Conservation (phyloP, 2,113 vertebrate genomes). For the Microtus richardsoni region DNA sequence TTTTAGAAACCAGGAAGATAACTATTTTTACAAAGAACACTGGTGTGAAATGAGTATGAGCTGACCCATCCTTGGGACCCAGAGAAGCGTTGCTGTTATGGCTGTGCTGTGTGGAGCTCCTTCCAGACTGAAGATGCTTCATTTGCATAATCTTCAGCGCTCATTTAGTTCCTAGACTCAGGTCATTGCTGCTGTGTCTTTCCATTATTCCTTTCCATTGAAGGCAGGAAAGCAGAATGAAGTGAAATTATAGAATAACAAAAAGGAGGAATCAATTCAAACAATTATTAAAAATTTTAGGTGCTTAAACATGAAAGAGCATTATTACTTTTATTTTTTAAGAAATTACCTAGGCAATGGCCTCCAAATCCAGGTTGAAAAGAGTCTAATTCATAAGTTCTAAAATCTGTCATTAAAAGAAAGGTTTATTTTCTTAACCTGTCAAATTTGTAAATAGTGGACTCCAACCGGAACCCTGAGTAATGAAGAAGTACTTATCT, state of each 20-base stretch:
- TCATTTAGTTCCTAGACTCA: constrained; percentile 58
- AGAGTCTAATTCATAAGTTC: constrained; percentile 41
- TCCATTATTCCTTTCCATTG: constrained; percentile 10
- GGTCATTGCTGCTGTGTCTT: neutral
- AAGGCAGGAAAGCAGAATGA: constrained; percentile 41
- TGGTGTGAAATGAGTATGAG: constrained; percentile 63
- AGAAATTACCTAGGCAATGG: constrained; percentile 37
- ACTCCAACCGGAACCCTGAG: constrained; percentile 61
- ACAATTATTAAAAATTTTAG: constrained; percentile 22
- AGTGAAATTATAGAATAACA: constrained; percentile 53
- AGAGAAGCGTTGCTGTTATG: constrained; percentile 43
- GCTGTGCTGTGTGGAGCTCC: constrained; percentile 54
- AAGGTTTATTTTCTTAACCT: constrained; percentile 67
- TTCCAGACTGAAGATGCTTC: constrained; percentile 64
- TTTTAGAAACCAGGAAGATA: constrained; percentile 66
- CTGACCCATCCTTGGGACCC: constrained; percentile 65
- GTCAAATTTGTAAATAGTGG: constrained; percentile 63
- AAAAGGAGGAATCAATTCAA: constrained; percentile 40
- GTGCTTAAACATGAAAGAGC: constrained; percentile 15
- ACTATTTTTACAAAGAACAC: constrained; percentile 62
- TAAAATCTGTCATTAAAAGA: constrained; percentile 63
- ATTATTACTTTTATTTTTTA: neutral
- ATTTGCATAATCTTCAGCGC: constrained; percentile 47
- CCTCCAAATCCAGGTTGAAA: constrained; percentile 59
- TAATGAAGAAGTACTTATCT: constrained; percentile 64